Evolutionary conservation across 2,113 vertebrate genomes (phyloP).

Genomic region (Tringa solitaria): DNA sequence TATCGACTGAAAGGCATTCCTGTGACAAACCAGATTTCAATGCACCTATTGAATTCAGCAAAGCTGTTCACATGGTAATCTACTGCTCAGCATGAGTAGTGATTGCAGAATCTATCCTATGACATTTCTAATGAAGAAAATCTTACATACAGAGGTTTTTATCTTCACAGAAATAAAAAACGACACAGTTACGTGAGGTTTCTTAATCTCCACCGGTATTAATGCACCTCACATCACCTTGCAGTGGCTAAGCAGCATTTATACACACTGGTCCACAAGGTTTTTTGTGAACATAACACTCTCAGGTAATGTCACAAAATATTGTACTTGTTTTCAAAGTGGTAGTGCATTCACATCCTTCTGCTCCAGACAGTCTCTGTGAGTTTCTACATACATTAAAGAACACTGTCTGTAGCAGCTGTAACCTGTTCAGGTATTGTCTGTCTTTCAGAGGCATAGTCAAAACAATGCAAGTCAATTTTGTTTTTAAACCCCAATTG

Average conservation of each 20-base stretch:
- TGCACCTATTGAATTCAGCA: not conserved
- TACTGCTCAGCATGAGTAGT: not conserved
- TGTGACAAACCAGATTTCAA: not conserved
- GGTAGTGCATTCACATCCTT: not conserved
- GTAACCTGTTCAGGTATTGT: not conserved
- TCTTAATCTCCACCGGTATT: not conserved
- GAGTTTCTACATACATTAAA: not conserved
- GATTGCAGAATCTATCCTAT: not conserved
- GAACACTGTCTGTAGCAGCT: not conserved
- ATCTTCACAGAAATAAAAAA: not conserved
- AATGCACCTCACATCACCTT: accelerated
- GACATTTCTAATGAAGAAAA: not conserved
- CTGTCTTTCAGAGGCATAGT: not conserved
- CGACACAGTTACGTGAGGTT: not conserved
- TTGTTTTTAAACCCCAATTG: not conserved
- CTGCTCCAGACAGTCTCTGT: not conserved
- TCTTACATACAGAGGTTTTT: not conserved
- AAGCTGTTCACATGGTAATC: not conserved
- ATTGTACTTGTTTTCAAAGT: not conserved
- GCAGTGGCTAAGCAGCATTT: not conserved
- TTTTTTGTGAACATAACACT: not conserved
- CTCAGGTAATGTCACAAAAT: not conserved
- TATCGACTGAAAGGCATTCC: not conserved
- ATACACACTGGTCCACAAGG: not conserved
- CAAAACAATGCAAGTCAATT: not conserved